These are phyloP conservation scores for Mus musculus DNA, from an alignment of 2,113 vertebrate species.

Conservation along the genomic window DNA sequence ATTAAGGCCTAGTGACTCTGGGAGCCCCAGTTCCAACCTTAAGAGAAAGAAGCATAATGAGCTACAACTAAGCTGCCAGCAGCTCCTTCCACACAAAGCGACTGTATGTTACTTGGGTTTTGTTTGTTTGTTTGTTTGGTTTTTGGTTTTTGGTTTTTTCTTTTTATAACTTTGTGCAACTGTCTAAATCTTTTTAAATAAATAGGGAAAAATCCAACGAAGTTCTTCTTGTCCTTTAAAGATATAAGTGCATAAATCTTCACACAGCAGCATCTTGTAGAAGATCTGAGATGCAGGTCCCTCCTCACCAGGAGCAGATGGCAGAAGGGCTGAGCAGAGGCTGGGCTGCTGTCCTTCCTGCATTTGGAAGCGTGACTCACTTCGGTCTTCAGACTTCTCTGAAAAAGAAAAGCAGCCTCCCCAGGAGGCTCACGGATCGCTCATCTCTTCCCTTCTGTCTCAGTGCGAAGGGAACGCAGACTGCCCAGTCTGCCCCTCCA, in stretches of 20 bases:
- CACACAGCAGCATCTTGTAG: not conserved
- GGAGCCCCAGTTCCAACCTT: not conserved
- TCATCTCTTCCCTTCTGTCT: not conserved
- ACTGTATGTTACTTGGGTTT: not conserved
- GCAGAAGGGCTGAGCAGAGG: not conserved
- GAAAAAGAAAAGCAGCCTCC: slow-evolving; percentile 10
- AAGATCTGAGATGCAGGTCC: not conserved
- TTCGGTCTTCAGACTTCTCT: not conserved
- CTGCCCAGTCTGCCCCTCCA: not conserved
- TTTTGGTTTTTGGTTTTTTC: not conserved
- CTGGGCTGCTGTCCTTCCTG: not conserved
- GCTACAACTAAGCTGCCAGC: not conserved
- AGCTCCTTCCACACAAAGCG: not conserved
- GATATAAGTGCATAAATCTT: not conserved
- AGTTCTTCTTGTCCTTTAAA: not conserved
- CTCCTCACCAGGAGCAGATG: not conserved
- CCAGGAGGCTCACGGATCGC: not conserved
- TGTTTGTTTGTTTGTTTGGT: too few relatives aligned
- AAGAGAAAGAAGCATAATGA: not conserved
- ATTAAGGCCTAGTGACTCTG: not conserved
- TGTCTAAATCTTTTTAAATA: slow-evolving; percentile 14
- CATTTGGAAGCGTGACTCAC: slow-evolving; percentile 57
- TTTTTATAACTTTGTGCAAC: not conserved
- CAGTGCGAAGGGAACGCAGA: not conserved
- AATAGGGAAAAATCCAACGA: not conserved